Evolutionary conservation across 2,888 invertebrate species (phyloP).

Genomic region (Phasia obesa): DNA sequence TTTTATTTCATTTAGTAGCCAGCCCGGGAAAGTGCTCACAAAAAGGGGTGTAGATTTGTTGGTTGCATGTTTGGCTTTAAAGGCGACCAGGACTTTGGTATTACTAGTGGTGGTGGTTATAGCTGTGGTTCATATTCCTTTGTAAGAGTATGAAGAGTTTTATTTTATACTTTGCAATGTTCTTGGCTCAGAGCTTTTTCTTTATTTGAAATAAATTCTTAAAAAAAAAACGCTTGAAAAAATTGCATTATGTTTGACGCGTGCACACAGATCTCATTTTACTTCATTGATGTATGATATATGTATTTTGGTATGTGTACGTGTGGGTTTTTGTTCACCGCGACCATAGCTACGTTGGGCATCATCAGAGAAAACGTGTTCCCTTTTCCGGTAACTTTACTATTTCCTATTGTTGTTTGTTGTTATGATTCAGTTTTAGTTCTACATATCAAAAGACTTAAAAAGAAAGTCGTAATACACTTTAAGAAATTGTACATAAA

Average conservation of each 20-base stretch:
- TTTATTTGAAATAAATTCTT: constrained; percentile 4
- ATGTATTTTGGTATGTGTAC: constrained; percentile 14
- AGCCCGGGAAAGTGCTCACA: constrained; percentile 14
- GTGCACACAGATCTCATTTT: constrained; percentile 62
- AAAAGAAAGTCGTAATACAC: constrained; percentile 8
- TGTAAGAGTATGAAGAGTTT: constrained; percentile 12
- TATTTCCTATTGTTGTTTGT: constrained; percentile 65
- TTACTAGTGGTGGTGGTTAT: constrained; percentile 50
- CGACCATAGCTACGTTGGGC: constrained; percentile 61
- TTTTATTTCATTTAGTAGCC: constrained; percentile 51
- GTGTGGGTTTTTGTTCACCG: constrained; percentile 3
- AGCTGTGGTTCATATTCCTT: constrained; percentile 49
- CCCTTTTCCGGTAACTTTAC: constrained; percentile 56
- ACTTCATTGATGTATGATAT: constrained; percentile 37
- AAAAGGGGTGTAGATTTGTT: constrained; percentile 63
- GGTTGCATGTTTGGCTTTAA: constrained; percentile 45
- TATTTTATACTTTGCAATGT: constrained; percentile 19
- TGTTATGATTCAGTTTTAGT: constrained; percentile 44
- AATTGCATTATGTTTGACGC: constrained; percentile 69
- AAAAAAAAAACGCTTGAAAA: constrained; percentile 33
- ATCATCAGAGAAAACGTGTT: constrained; percentile 56
- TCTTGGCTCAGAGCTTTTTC: constrained; percentile 51
- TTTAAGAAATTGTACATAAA: not conserved
- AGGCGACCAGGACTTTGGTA: constrained; percentile 17
- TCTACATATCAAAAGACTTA: not conserved